Base-by-base conservation (phyloP, 2,888 invertebrate species). In the Acanthoscelides obtectus region DNA sequence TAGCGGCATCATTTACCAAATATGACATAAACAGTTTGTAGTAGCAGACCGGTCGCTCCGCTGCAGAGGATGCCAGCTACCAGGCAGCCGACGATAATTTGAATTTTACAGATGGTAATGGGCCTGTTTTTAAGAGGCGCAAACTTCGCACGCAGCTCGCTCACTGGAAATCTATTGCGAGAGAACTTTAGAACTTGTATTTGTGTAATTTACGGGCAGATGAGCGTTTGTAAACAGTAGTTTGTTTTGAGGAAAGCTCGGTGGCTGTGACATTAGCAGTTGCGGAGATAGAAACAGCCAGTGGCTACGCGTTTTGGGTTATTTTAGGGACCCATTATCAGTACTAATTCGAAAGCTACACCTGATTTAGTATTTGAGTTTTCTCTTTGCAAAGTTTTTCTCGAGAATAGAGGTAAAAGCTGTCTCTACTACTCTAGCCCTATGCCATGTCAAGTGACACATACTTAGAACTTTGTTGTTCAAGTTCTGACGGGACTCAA, bases 21-120 rank as follows among this genome's bases (percentile, higher is more conserved):
- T 77, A 77, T 80, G 80, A 80, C 80, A 80, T 76, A 75, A 79
- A 79, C 79, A 79, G 78, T 76, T 78, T 78, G 79, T 79, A 76
- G 72, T 70, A 75, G 72, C 71, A 71, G 70, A 12, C 45, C 45
- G 17, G 12, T 17, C 45, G 45, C 45, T 6, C 45, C 45, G 45
- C 45, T 45, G 45, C 45, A 45, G 45, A 45, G 45, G 45, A 45
- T 45, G 45, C 45, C 45, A 12, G 45, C 45, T 45, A 45, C 45
- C 45, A 6, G 45, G 12, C 45, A 45, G 17, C 45, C 45, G 45
- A 45, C 17, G 71, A 71, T 70, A 72, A 76, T 75, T 75, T 76
- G 74, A 75, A 76, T 76, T 75, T 75, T 76, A 76, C 76, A 76
- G 72, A 74, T 76, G 74, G 75, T 76, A 75, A 75, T 74, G 74